Evolutionary conservation across 2,113 vertebrate genomes (phyloP), one percentile per base, ranked within the genome.

Genomic region (Oxyruncus cristatus): DNA sequence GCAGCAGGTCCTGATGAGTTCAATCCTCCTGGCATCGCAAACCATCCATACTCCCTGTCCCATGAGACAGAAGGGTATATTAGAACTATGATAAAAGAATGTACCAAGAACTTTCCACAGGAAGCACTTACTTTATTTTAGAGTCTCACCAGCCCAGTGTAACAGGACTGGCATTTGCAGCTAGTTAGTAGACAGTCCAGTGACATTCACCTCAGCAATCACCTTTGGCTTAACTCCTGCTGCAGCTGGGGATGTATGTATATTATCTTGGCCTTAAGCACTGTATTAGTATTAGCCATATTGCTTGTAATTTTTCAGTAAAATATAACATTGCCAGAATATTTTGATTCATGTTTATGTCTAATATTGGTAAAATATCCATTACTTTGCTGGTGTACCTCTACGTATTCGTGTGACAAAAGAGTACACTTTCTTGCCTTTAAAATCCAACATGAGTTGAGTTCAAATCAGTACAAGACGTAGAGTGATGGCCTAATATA

Each of bases 41-140:
- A n/a, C n/a, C n/a, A n/a, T n/a, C n/a, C n/a, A n/a, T 13, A 32
- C 2, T 16, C 10, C 4, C 23, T 3, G 9, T 33, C 14, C 8
- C 35, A 49, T 13, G 9, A 47, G 23, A 46, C 73, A 42, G 5
- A 41, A 37, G 10, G 7, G 27, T 37, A 52, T 14, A n/a, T 10
- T 63, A 89, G 26, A 61, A 32, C 33, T 70, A 20, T 14, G 27
- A 32, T 11, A 93, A 46, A 86, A 86, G 6, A 56, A 79, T 58
- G 7, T 26, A 59, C 15, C 18, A 20, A 0, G 1, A 55, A 30
- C 46, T 35, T 68, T 12, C 16, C 1, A 4, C 7, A 30, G 44
- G 39, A 73, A 77, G 49, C 5, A 26, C 21, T 42, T n/a, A 21
- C 5, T 28, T 77, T 50, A 50, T 55, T 52, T 71, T 22, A 30